A percentile compares a stretch with the other conserved stretches of the same genome.
These are phyloP conservation scores for Timandra comae DNA, from an alignment of 2,888 invertebrate species.

Conservation along the genomic window DNA sequence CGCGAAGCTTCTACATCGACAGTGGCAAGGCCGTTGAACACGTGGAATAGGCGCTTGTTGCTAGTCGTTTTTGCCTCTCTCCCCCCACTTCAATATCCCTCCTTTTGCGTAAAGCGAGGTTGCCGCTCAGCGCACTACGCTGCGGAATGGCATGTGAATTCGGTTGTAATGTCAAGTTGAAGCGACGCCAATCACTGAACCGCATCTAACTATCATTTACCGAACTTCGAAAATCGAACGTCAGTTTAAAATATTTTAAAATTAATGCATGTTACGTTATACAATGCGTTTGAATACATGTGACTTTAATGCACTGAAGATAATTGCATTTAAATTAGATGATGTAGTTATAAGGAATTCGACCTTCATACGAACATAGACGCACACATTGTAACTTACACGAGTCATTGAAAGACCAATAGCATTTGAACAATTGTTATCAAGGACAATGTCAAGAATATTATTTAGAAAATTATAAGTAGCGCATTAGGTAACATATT, in stretches of 20 bases:
- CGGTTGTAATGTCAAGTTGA: slow-evolving; percentile 42
- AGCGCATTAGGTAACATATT: too few species aligned
- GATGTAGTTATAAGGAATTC: slow-evolving; percentile 25
- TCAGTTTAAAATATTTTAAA: too few species aligned
- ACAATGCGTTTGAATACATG: too few species aligned
- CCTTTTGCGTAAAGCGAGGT: slow-evolving; percentile 45
- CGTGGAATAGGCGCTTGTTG: slow-evolving; percentile 64
- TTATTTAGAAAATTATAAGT: too few species aligned
- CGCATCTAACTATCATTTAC: too few species aligned
- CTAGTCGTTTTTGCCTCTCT: slow-evolving; percentile 44
- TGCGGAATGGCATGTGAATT: slow-evolving; percentile 39
- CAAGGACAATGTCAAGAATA: slow-evolving; percentile 12
- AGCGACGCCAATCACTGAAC: slow-evolving; percentile 27
- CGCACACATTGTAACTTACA: slow-evolving; percentile 7
- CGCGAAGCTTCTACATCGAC: slow-evolving; percentile 59
- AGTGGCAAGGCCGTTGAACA: slow-evolving; percentile 68
- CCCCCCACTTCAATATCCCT: slow-evolving; percentile 24
- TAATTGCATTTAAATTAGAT: slow-evolving; percentile 9
- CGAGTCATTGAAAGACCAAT: slow-evolving; percentile 9
- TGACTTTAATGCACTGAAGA: too few species aligned
- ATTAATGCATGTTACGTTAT: too few species aligned
- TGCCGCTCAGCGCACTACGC: slow-evolving; percentile 50
- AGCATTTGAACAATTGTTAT: slow-evolving; percentile 11
- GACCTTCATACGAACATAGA: slow-evolving; percentile 22
- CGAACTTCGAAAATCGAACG: too few species aligned